Conservation (phyloP, 2,113 vertebrate species). For the Elanoides forficatus region DNA sequence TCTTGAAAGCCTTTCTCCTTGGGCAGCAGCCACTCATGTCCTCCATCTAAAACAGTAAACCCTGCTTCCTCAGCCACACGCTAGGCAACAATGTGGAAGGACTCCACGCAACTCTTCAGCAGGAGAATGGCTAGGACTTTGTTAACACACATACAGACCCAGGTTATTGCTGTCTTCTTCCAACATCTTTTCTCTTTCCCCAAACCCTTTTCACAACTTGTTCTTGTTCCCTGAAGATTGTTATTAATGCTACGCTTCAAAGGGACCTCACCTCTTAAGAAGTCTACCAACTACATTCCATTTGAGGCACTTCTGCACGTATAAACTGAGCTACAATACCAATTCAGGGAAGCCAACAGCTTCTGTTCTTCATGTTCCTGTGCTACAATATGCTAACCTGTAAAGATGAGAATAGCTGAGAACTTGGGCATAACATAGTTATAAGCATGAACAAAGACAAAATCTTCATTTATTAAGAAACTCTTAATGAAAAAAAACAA, state of each 20-base stretch:
- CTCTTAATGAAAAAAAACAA: not conserved
- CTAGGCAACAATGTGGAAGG: accelerated
- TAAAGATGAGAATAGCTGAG: not conserved
- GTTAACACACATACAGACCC: not conserved
- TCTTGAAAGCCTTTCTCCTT: not conserved
- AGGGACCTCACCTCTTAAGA: not conserved
- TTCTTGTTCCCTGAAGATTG: not conserved
- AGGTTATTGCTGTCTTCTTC: not conserved
- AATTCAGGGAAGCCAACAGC: not conserved
- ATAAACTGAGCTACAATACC: not conserved
- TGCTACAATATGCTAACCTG: not conserved
- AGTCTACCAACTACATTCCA: not conserved
- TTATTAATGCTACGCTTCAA: not conserved
- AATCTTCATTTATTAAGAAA: not conserved
- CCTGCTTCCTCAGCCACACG: not conserved
- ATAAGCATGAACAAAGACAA: not conserved
- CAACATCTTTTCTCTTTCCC: not conserved
- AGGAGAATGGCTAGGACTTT: not conserved
- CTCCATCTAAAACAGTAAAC: not conserved
- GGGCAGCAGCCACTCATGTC: not conserved
- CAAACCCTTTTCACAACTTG: not conserved
- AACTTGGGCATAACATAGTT: not conserved
- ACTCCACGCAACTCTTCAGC: not conserved
- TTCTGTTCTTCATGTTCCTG: not conserved
- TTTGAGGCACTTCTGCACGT: not conserved